Base-by-base conservation (phyloP, 2,113 vertebrate species). In the Pseudonaja textilis region DNA sequence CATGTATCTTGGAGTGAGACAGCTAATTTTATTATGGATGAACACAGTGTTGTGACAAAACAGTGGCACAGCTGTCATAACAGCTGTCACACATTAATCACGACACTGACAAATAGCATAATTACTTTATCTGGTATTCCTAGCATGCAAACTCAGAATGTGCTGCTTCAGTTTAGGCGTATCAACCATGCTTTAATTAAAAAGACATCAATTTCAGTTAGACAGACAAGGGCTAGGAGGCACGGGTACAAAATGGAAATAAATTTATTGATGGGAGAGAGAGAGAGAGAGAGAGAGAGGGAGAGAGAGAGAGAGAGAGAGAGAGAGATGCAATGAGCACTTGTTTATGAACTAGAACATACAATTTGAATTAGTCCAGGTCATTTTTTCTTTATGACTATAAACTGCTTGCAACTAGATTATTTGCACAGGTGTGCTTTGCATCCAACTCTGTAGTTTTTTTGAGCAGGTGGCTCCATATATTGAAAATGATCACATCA, bases 51-150 rank as follows among this genome's bases (percentile, higher is more conserved):
- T 97, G 97, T 98, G 97, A 98, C 97, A 98, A 98, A 98, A 98
- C 97, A 98, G 97, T 97, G 97, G 97, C 97, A 97, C 98, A 98
- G 97, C 98, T 98, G 98, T 98, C 98, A 98, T 96, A 98, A 98
- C 98, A 98, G 97, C 97, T 98, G 98, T 97, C 98, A 98, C 96
- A 96, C 97, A 98, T 98, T 98, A 98, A 98, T 98, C 97, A 98
- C 96, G 98, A 98, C 98, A 98, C 97, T 98, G 98, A 98, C 98
- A 98, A 98, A 98, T 97, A 97, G 96, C 97, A 97, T 98, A 98
- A 98, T 98, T 98, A 98, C 96, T 97, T 97, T 97, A 97, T 97
- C 97, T 97, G 95, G 97, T 97, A 97, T 98, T 97, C 97, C 96
- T 97, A 97, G 95, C 97, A 97, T 97, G 96, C 95, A 97, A 93